These are phyloP conservation scores for Ciconia stormi DNA, from an alignment of 2,113 vertebrate species.

Conservation along the genomic window DNA sequence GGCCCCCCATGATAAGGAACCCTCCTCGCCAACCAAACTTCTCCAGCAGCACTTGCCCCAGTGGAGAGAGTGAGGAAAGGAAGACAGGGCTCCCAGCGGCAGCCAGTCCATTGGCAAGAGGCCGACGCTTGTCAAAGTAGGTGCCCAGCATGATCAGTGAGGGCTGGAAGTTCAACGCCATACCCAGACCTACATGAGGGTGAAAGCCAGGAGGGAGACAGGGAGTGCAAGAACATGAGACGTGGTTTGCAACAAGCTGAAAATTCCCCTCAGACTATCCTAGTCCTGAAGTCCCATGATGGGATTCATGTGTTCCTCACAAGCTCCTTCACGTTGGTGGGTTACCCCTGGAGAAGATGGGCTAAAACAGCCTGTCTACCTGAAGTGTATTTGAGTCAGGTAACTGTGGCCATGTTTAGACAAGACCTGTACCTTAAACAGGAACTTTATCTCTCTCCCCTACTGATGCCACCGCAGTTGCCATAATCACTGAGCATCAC, in stretches of 20 bases:
- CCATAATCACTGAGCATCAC: background rate
- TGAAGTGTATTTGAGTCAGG: background rate
- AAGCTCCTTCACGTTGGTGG: background rate
- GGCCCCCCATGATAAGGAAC: slow-evolving; percentile 82
- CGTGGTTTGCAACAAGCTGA: background rate
- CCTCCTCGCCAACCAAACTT: slow-evolving; percentile 81
- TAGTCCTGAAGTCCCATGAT: background rate
- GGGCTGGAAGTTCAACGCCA: slow-evolving; percentile 82
- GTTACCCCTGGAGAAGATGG: background rate
- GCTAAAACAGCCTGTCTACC: background rate
- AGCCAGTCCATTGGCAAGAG: slow-evolving; percentile 80
- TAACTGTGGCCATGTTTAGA: background rate
- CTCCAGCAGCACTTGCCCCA: slow-evolving; percentile 78
- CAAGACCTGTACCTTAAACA: background rate
- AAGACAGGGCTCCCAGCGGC: slow-evolving; percentile 82
- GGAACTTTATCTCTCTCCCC: background rate
- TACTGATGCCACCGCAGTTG: background rate
- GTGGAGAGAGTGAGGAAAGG: slow-evolving; percentile 76
- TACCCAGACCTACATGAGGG: slow-evolving; percentile 69
- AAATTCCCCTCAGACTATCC: background rate
- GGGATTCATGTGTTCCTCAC: background rate
- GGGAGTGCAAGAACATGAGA: background rate
- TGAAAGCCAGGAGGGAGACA: background rate
- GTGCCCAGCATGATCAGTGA: slow-evolving; percentile 80
- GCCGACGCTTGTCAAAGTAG: slow-evolving; percentile 79